Conservation (phyloP, 2,797 vertebrate genomes). For the Danio jaintianensis region DNA sequence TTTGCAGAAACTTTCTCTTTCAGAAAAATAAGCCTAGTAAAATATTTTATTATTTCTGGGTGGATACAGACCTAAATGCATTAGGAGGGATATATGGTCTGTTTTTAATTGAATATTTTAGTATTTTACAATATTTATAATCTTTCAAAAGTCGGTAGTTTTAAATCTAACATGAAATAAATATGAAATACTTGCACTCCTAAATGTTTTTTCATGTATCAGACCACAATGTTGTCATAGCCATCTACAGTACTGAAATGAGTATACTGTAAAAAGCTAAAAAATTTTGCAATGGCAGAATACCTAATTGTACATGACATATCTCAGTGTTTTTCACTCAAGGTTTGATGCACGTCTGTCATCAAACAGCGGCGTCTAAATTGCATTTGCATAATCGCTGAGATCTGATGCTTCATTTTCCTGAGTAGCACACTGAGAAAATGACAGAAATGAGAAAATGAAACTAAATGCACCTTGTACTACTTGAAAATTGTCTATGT, state of each 20-base stretch:
- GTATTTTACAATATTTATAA: too few relatives aligned
- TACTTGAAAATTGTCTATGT: not conserved
- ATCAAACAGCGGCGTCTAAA: not conserved
- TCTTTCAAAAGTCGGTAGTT: too few relatives aligned
- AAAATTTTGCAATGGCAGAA: not conserved
- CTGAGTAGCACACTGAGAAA: too few relatives aligned
- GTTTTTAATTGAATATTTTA: too few relatives aligned
- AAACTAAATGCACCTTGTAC: not conserved
- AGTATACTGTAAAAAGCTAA: not conserved
- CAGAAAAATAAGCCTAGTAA: too few relatives aligned
- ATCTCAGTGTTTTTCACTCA: not conserved
- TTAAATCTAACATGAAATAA: not conserved
- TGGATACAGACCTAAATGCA: too few relatives aligned
- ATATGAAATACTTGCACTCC: too few relatives aligned
- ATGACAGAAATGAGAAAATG: not conserved
- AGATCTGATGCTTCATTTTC: not conserved
- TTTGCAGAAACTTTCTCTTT: too few relatives aligned
- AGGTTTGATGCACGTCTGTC: not conserved
- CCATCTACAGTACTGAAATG: not conserved
- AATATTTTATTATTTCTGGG: too few relatives aligned
- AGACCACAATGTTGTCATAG: not conserved
- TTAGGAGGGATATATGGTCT: too few relatives aligned
- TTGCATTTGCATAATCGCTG: not conserved
- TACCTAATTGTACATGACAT: not conserved
- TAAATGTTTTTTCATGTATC: not conserved